These are phyloP conservation scores for Microcebus tavaratra DNA, from an alignment of 2,113 vertebrate genomes.

Conservation along the genomic window DNA sequence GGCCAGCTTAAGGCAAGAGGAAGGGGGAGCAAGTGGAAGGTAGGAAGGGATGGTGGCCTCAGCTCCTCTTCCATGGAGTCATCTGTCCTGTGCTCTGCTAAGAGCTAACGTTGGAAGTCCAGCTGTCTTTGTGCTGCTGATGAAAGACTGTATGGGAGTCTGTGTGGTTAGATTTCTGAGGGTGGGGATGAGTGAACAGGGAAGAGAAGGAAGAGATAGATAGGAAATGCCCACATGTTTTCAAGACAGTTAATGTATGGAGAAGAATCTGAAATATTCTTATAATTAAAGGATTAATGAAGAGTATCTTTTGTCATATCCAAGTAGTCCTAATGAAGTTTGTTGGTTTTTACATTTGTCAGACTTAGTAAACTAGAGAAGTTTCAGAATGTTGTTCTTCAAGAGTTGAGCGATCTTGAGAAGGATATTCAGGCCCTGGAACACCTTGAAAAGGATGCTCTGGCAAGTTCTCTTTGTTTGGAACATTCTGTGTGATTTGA, in stretches of 20 bases:
- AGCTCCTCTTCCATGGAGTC: background rate
- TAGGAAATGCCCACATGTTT: background rate
- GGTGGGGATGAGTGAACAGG: no score
- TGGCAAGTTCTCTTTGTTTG: conserved; percentile 78
- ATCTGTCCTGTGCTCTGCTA: background rate
- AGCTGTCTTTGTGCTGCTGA: background rate
- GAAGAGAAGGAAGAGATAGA: background rate
- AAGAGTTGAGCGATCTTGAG: conserved; percentile 86
- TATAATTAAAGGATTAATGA: background rate
- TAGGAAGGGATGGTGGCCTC: rapidly evolving
- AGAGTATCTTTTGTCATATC: background rate
- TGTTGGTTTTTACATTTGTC: background rate
- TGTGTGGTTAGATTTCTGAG: background rate
- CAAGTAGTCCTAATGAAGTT: background rate
- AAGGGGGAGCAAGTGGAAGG: background rate
- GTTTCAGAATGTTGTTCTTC: conserved; percentile 85
- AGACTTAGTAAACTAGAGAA: conserved; percentile 87
- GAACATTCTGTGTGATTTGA: rapidly evolving
- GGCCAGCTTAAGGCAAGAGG: background rate
- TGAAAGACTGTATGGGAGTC: background rate
- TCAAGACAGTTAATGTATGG: background rate
- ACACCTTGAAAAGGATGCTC: conserved; percentile 83
- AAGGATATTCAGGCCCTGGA: conserved; percentile 82
- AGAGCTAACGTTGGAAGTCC: background rate
- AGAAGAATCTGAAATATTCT: background rate